Percentiles rank a stretch among this genome's conserved stretches.
These are phyloP conservation scores for Sesia apiformis DNA, from an alignment of 2,888 invertebrate species.

Conservation along the genomic window DNA sequence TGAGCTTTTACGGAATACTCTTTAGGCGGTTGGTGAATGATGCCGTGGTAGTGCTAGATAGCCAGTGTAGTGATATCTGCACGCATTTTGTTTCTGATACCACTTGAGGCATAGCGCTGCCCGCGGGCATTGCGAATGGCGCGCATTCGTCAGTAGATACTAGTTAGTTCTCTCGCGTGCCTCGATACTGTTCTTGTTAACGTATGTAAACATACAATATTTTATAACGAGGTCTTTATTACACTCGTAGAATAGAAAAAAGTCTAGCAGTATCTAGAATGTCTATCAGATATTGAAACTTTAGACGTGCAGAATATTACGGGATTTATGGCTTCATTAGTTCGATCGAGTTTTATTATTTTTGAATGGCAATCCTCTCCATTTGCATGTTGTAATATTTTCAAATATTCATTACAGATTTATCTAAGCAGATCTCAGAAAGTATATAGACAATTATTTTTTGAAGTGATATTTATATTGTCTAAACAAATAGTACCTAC, in stretches of 20 bases:
- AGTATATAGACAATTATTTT: too few species aligned
- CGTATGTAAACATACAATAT: constrained; percentile 21
- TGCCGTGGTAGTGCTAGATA: constrained; percentile 8
- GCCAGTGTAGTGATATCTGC: constrained; percentile 1
- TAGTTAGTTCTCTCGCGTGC: constrained; percentile 22
- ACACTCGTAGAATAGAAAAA: background rate
- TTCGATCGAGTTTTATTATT: too few species aligned
- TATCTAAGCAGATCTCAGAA: too few species aligned
- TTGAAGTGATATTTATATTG: too few species aligned
- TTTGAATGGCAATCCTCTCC: too few species aligned
- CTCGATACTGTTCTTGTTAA: constrained; percentile 16
- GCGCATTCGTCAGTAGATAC: constrained; percentile 29
- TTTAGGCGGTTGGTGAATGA: constrained; percentile 23
- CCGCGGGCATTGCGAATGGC: constrained; percentile 24
- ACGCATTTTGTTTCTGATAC: constrained; percentile 1
- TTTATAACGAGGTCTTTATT: constrained; percentile 2
- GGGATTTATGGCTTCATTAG: too few species aligned
- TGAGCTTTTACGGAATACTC: constrained; percentile 51
- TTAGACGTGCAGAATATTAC: too few species aligned
- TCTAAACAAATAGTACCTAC: too few species aligned
- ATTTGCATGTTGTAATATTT: too few species aligned
- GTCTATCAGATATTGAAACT: background rate
- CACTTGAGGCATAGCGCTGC: constrained; percentile 9
- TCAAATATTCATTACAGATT: too few species aligned
- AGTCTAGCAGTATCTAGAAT: background rate